Base-by-base conservation (phyloP, 2,113 vertebrate genomes). In the Otocyon megalotis region DNA sequence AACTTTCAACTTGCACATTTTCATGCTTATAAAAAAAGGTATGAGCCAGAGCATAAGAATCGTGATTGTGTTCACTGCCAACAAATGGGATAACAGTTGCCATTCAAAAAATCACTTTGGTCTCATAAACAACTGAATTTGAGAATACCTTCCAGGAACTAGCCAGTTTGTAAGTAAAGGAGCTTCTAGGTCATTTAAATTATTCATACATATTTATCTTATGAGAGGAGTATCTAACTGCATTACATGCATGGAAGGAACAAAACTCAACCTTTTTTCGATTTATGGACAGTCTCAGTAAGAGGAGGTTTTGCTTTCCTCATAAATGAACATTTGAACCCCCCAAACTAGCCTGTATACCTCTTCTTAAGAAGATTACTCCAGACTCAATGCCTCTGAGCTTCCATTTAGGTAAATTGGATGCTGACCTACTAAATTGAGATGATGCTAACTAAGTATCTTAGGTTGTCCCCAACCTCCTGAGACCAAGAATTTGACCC, bases 101-200 rank as follows among this genome's bases (percentile, higher is more conserved):
- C 96, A 94, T 82, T 74, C 43, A 72, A 74, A 65, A 91, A 93
- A 83, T 71, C 37, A 96, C 85, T 96, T 87, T 86, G 83, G 37
- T 96, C 56, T 88, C 86, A 72, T 62, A 89, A 65, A 93, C 35
- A 94, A 77, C 92, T 14, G 24, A 22, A 65, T 60, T 90, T 92
- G 48, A 82, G 81, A 63, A 90, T 43, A 43, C 37, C 56, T 88
- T 79, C 65, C 43, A 95, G 71, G 94, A 72, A 62, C 20, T 24
- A 63, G 15, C 20, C 19, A 56, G 35, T 54, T 54, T 74, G 20
- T 20, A 69, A 92, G 84, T 30, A 65, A 94, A 96, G n/a, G 26
- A 69, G 72, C 17, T 62, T 92, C 82, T 95, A 35, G 69, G 60
- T 87, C 67, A 67, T 77, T 95, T 54, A 84, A 43, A 80, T 92